Conservation (phyloP, 2,888 invertebrate species). For the Julus scanicus region DNA sequence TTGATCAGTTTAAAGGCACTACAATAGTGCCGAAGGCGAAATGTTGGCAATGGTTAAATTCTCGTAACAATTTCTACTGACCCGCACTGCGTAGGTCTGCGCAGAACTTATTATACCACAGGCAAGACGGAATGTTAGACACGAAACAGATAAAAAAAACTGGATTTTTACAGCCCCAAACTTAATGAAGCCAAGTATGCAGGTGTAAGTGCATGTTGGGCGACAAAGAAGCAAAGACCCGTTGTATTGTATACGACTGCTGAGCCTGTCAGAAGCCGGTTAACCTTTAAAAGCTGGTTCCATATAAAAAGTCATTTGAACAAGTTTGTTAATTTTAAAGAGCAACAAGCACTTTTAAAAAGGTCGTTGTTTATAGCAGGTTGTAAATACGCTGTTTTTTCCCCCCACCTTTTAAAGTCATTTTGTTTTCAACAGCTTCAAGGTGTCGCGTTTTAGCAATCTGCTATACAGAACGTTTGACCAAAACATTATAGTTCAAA, state of each 20-base stretch:
- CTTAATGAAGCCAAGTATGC: constrained; percentile 29
- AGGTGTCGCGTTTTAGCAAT: constrained; percentile 32
- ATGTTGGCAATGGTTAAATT: constrained; percentile 13
- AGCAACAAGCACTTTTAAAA: constrained; percentile 44
- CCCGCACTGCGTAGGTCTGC: constrained; percentile 39
- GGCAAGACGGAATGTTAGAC: constrained; percentile 42
- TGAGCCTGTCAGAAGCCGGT: constrained; percentile 42
- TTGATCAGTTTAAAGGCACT: constrained; percentile 13
- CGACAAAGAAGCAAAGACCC: constrained; percentile 36
- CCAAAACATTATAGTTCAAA: constrained; percentile 39
- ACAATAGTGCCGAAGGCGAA: not conserved
- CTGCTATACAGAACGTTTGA: not conserved
- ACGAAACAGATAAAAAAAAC: constrained; percentile 8
- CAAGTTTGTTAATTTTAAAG: constrained; percentile 42
- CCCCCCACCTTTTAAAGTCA: constrained; percentile 5
- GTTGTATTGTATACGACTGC: constrained; percentile 30
- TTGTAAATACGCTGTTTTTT: constrained; percentile 46
- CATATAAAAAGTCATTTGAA: constrained; percentile 34
- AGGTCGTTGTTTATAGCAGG: constrained; percentile 49
- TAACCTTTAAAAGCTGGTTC: constrained; percentile 42
- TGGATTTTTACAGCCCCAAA: constrained; percentile 26
- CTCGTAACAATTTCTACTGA: constrained; percentile 4
- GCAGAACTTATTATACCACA: constrained; percentile 1
- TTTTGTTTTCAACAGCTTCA: constrained; percentile 50
- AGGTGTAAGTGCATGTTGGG: constrained; percentile 36